Conservation (phyloP, 2,797 vertebrate species). For the Phrynocephalus forsythii region DNA sequence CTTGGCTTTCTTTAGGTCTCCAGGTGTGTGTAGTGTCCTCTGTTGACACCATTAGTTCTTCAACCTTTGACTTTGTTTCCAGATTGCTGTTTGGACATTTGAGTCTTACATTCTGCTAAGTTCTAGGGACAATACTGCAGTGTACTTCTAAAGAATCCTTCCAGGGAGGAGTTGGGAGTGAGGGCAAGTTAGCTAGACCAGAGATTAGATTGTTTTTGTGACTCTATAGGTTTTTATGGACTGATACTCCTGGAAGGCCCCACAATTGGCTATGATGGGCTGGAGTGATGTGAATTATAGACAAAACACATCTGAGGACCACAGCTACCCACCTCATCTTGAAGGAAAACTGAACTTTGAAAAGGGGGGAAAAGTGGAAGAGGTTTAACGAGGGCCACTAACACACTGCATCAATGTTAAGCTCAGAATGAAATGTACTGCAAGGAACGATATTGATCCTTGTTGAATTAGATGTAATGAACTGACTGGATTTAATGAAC, state of each 20-base stretch:
- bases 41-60: too few species aligned
- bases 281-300: background rate
- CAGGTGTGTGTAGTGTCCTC: too few species aligned
- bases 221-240: background rate
- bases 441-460: conserved; percentile 15
- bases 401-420: conserved; percentile 12
- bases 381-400: background rate
- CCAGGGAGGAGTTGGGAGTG: background rate
- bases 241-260: background rate
- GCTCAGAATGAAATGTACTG: conserved; percentile 6
- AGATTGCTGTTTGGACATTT: too few species aligned
- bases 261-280: background rate
- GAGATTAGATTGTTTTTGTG: background rate
- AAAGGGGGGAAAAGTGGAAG: background rate
- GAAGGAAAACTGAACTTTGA: background rate
- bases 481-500: conserved; percentile 35
- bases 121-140: too few species aligned
- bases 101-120: too few species aligned
- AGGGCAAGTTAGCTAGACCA: background rate
- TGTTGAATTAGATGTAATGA: conserved; percentile 27
- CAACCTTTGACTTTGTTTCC: too few species aligned
- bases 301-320: too few species aligned
- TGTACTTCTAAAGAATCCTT: too few species aligned
- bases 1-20: too few species aligned
- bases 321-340: background rate